Conservation (phyloP, 1,140 invertebrate species). For the Drosophila pachea region DNA sequence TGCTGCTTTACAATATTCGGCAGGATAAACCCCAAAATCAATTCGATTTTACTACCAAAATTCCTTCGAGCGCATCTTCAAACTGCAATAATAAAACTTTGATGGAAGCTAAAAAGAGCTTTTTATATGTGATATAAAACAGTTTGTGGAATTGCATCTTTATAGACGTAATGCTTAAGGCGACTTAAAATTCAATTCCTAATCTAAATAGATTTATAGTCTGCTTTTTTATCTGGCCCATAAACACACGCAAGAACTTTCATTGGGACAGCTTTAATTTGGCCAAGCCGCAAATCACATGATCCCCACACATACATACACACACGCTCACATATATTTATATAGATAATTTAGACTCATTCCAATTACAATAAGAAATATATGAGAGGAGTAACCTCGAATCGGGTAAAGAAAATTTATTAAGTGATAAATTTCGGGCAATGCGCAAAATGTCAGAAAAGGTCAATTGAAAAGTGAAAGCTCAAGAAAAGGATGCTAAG, state of each 20-base stretch:
- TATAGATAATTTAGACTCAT: conserved; percentile 22
- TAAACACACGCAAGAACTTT: conserved; percentile 15
- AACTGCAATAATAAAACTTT: conserved; percentile 12
- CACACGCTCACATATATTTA: conserved; percentile 18
- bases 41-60: conserved; percentile 21
- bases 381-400: conserved; percentile 6
- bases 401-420: conserved; percentile 55
- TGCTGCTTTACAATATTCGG: conserved; percentile 36
- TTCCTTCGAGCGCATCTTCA: neutral
- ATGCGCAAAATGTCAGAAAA: conserved; percentile 69
- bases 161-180: neutral
- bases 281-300: conserved; percentile 41
- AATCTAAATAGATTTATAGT: too few relatives aligned
- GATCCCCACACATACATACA: conserved; percentile 2
- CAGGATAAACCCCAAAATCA: conserved; percentile 29
- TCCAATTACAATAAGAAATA: conserved; percentile 59
- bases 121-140: neutral
- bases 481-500: conserved; percentile 62
- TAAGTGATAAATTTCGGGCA: conserved; percentile 74
- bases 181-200: neutral
- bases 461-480: conserved; percentile 76
- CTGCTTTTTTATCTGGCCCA: neutral
- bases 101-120: neutral
- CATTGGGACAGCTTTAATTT: conserved; percentile 47
- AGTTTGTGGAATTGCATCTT: neutral